phyloP scores from a whole-genome alignment of 2,113 vertebrate species.

The Ceyx margarethae region DNA sequence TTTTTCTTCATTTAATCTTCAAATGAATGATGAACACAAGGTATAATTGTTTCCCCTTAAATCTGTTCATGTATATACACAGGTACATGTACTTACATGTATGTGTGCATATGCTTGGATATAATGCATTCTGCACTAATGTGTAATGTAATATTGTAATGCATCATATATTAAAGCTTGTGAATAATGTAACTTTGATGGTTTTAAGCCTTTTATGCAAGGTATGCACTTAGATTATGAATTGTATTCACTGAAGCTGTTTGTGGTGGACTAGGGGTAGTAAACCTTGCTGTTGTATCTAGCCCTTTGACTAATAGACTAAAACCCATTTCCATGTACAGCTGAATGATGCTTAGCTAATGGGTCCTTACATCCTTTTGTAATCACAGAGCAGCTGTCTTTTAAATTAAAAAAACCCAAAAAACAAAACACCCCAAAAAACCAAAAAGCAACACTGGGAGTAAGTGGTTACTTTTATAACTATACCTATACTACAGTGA shows the following conservation, averaged over 20 bases:
- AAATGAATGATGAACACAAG: background rate
- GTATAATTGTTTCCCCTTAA: background rate
- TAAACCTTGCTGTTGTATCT: background rate
- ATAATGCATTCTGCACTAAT: background rate
- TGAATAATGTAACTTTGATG: background rate
- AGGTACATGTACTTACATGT: background rate
- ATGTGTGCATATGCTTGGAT: background rate
- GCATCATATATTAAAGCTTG: background rate
- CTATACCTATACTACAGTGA: background rate
- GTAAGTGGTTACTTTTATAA: background rate
- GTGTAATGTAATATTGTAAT: background rate
- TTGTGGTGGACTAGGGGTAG: background rate
- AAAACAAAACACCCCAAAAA: background rate
- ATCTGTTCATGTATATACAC: background rate
- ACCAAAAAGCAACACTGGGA: background rate
- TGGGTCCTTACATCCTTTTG: background rate
- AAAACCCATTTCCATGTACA: background rate
- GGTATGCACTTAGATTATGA: background rate
- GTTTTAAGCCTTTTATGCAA: background rate
- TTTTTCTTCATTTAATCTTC: background rate
- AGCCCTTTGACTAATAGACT: background rate
- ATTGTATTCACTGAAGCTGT: background rate
- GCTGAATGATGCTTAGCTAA: background rate
- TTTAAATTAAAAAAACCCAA: background rate
- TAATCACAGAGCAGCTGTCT: background rate